These are phyloP conservation scores for Sylvilagus bachmani DNA, from an alignment of 2,113 vertebrate genomes.

Conservation along the genomic window DNA sequence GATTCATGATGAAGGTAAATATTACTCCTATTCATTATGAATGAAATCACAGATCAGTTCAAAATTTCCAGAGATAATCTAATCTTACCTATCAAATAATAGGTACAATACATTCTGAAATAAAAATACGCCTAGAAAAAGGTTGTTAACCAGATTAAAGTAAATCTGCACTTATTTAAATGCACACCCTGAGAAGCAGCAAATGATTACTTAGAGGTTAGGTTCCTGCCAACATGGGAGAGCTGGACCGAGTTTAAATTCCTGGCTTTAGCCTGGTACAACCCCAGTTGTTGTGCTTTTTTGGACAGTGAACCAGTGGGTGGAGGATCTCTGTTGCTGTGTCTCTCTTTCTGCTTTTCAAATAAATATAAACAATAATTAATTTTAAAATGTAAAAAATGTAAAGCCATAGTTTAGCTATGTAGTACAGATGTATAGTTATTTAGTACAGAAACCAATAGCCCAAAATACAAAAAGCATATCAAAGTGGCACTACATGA, in stretches of 20 bases:
- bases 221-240: no score
- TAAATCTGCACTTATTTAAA: neutral
- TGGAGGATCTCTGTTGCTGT: no score
- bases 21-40: neutral
- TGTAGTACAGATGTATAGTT: neutral
- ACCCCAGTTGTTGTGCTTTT: no score
- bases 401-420: no score
- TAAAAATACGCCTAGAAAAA: slow-evolving; percentile 10
- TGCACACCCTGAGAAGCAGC: no score
- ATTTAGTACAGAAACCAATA: neutral
- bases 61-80: slow-evolving; percentile 32
- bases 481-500: neutral
- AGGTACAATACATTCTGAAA: neutral
- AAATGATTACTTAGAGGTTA: no score
- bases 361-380: no score
- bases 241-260: no score
- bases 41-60: slow-evolving; percentile 1
- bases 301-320: no score
- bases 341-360: no score
- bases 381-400: no score
- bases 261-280: no score
- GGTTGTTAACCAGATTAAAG: neutral
- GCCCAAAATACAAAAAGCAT: neutral
- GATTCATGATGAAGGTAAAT: neutral
- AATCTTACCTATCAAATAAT: neutral